Conservation (phyloP, 2,797 vertebrate genomes). For the Pseudochromis fuscus region DNA sequence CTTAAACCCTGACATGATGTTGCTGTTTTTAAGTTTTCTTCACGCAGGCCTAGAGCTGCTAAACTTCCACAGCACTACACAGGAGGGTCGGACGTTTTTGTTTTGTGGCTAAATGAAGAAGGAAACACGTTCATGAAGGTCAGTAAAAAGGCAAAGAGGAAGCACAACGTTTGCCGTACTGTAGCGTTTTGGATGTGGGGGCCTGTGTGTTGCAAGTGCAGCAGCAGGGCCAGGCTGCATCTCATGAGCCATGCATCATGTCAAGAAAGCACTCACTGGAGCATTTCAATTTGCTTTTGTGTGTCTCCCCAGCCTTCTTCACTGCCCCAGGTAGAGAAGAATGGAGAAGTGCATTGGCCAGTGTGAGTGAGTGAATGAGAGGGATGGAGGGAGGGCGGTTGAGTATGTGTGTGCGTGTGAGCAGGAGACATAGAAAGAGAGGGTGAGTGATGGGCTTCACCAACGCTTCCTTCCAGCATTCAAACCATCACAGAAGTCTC, state of each 20-base stretch:
- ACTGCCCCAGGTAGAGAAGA: constrained; percentile 83
- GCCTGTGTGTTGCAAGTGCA: constrained; percentile 63
- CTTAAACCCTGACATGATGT: constrained; percentile 57
- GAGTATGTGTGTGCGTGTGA: constrained; percentile 3
- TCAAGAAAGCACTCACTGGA: constrained; percentile 85
- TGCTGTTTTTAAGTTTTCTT: constrained; percentile 31
- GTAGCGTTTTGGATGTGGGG: constrained; percentile 52
- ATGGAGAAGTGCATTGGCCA: constrained; percentile 76
- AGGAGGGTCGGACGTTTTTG: too few relatives aligned
- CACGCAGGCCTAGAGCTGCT: neutral
- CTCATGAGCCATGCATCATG: constrained; percentile 83
- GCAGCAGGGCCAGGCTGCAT: constrained; percentile 73
- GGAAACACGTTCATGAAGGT: neutral
- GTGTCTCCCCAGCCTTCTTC: constrained; percentile 73
- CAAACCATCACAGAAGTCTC: constrained; percentile 68
- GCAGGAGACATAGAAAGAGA: constrained; percentile 43
- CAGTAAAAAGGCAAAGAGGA: constrained; percentile 15
- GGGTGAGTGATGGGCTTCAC: constrained; percentile 71
- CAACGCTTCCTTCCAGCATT: constrained; percentile 70
- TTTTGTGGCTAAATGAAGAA: neutral
- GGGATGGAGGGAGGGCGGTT: constrained; percentile 6
- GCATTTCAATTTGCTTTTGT: constrained; percentile 88
- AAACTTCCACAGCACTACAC: neutral
- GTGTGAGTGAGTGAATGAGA: constrained; percentile 69
- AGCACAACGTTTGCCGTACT: constrained; percentile 33